Evolutionary conservation across 2,888 invertebrate species (phyloP).

Genomic region (Glomeris marginata): DNA sequence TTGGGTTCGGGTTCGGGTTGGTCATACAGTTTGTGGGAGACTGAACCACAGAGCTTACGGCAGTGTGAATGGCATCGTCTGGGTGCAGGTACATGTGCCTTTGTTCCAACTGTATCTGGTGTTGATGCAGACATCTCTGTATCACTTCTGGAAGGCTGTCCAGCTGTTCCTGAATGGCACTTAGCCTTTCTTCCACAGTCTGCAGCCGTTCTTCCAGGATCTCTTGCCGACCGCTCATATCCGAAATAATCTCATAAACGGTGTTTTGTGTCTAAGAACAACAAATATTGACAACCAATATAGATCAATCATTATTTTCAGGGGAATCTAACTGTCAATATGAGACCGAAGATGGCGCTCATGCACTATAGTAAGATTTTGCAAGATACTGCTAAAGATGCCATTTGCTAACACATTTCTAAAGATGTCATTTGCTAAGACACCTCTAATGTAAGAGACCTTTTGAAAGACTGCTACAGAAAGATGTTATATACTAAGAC

Average conservation of each 20-base stretch:
- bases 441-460: too few relatives aligned
- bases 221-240: conserved; percentile 89
- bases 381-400: too few relatives aligned
- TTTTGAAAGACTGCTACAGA: too few relatives aligned
- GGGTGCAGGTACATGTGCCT: conserved; percentile 73
- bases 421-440: too few relatives aligned
- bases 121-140: conserved; percentile 32
- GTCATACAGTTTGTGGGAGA: too few relatives aligned
- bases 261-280: conserved; percentile 79
- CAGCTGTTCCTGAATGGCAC: conserved; percentile 69
- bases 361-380: too few relatives aligned
- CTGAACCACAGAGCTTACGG: too few relatives aligned
- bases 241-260: conserved; percentile 95
- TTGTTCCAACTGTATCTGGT: conserved; percentile 61
- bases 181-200: conserved; percentile 82
- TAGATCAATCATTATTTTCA: neutral
- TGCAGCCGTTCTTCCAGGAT: conserved; percentile 82
- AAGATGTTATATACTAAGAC: too few relatives aligned
- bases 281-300: conserved; percentile 1
- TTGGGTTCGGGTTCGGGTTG: too few relatives aligned
- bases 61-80: conserved; percentile 32
- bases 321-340: too few relatives aligned
- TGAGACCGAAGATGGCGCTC: too few relatives aligned
- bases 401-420: too few relatives aligned
- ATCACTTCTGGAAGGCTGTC: conserved; percentile 70